These are phyloP conservation scores for Aphaenogaster rudis DNA, from an alignment of 1,140 invertebrate genomes.

Conservation along the genomic window DNA sequence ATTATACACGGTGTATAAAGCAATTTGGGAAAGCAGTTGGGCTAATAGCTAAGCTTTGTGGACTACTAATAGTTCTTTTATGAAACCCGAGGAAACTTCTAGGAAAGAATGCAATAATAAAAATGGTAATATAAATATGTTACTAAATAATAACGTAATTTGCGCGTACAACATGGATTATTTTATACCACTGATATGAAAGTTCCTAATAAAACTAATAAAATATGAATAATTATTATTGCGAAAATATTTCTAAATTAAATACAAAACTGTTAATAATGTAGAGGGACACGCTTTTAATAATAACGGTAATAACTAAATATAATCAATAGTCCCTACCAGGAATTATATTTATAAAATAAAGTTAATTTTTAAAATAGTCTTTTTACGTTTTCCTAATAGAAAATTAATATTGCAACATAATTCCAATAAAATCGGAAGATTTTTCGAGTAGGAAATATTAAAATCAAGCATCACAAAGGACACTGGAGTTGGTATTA, in stretches of 20 bases:
- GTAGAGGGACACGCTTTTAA: neutral
- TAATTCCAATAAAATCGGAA: neutral
- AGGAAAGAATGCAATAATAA: neutral
- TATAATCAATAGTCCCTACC: neutral
- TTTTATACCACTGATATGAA: neutral
- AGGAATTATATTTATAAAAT: neutral
- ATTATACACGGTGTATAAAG: neutral
- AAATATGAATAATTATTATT: neutral
- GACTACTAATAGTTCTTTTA: constrained; percentile 5
- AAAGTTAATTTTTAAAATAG: neutral
- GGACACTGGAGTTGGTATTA: neutral
- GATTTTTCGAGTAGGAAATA: neutral
- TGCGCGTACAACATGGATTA: neutral
- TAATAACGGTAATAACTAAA: neutral
- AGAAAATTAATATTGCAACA: neutral
- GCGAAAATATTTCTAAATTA: neutral
- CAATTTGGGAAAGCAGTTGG: neutral
- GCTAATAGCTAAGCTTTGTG: neutral
- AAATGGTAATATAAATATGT: neutral
- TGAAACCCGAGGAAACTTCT: neutral
- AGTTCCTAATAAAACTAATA: constrained; percentile 4
- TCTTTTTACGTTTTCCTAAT: neutral
- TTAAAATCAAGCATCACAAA: neutral
- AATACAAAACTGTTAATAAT: neutral
- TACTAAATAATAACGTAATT: neutral